Evolutionary conservation across 53 echinoderm and acorn worm genomes (phyloP).

Genomic region (Crossaster papposus): DNA sequence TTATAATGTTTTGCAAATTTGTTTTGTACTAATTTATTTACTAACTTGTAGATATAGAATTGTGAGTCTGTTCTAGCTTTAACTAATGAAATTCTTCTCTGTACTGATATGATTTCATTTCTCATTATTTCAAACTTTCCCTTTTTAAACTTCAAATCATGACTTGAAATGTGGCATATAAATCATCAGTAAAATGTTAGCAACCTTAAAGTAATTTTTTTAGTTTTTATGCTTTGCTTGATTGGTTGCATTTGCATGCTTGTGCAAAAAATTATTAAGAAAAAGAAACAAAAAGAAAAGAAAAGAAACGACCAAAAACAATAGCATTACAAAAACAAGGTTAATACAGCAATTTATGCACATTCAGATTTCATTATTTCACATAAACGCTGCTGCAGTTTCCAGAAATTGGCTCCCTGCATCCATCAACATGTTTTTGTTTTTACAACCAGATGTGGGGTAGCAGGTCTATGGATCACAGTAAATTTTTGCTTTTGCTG

Average conservation of each 20-base stretch:
- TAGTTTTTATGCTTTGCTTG: background rate
- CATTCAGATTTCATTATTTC: background rate
- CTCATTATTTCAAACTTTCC: background rate
- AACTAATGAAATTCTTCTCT: no score
- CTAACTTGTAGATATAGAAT: no score
- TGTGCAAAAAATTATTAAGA: background rate
- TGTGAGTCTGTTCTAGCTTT: no score
- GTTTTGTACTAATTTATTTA: no score
- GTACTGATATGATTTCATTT: background rate
- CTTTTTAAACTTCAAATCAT: background rate
- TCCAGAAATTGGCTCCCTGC: no score
- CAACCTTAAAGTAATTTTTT: background rate
- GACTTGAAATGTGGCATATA: background rate
- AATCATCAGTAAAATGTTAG: conserved; percentile 17
- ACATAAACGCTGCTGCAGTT: background rate
- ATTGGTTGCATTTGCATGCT: background rate
- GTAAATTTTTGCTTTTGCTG: no score
- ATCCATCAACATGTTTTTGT: no score
- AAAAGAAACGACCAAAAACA: no score
- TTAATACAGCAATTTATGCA: background rate
- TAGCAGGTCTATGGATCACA: no score
- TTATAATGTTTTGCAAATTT: no score
- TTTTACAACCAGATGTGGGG: no score
- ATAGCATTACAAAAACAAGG: background rate
- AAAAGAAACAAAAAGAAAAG: no score